phyloP scores from a whole-genome alignment of 2,888 invertebrate species.

The Mesopsocus fuscifrons region DNA sequence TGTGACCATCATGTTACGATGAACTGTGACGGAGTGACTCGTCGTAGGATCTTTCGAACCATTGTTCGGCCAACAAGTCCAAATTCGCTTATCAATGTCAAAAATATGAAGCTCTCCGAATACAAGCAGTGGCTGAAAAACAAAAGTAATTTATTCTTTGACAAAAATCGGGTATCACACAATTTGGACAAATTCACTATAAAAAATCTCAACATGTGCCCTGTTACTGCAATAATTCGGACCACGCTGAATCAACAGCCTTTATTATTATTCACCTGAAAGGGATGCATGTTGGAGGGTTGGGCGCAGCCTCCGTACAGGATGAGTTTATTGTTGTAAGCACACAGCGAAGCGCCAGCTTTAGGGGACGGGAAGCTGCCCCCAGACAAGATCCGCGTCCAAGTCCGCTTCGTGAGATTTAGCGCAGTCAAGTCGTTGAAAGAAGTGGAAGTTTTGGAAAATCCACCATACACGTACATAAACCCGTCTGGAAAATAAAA shows the following conservation, averaged over 20 bases:
- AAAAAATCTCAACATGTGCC: too few relatives aligned
- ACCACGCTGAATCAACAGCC: slow-evolving; percentile 42
- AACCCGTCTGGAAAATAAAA: slow-evolving; percentile 35
- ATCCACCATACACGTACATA: slow-evolving; percentile 93
- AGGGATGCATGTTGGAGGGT: too few relatives aligned
- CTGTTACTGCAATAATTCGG: too few relatives aligned
- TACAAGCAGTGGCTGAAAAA: slow-evolving; percentile 45
- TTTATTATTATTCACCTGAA: too few relatives aligned
- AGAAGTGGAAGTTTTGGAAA: slow-evolving; percentile 81
- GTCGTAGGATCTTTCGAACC: slow-evolving; percentile 62
- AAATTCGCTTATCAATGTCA: slow-evolving; percentile 59
- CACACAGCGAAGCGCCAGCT: slow-evolving; percentile 84
- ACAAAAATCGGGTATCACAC: slow-evolving; percentile 8
- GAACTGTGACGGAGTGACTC: slow-evolving; percentile 81
- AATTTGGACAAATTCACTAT: too few relatives aligned
- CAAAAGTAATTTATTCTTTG: slow-evolving; percentile 3
- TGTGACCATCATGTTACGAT: slow-evolving; percentile 62
- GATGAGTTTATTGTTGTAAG: slow-evolving; percentile 61
- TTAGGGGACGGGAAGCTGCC: slow-evolving; percentile 90
- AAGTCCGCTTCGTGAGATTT: slow-evolving; percentile 66
- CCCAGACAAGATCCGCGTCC: slow-evolving; percentile 67
- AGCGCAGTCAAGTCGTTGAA: slow-evolving; percentile 94
- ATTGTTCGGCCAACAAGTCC: slow-evolving; percentile 44
- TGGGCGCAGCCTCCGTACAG: slow-evolving; percentile 94
- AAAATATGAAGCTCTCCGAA: slow-evolving; percentile 87